Evolutionary conservation across 2,888 invertebrate genomes (phyloP).

Genomic region (Polietes domitor): DNA sequence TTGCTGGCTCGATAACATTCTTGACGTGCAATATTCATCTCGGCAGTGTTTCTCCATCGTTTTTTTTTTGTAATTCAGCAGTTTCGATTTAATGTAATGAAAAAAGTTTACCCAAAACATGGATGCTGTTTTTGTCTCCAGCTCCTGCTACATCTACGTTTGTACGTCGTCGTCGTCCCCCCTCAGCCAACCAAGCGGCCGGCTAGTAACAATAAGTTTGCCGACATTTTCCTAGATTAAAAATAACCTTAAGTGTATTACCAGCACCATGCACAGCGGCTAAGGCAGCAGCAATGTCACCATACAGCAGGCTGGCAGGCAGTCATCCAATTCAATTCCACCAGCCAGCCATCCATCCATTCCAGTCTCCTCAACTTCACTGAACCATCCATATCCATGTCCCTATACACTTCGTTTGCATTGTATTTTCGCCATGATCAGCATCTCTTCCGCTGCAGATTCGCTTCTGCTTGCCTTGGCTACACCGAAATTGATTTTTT

Average conservation of each 20-base stretch:
- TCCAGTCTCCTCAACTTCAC: background rate
- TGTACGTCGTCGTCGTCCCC: background rate
- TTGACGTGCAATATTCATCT: background rate
- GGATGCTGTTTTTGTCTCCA: conserved; percentile 21
- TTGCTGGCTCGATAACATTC: background rate
- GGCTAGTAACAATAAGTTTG: conserved; percentile 24
- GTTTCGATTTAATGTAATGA: conserved; percentile 50
- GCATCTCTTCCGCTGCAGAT: background rate
- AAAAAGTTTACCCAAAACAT: conserved; percentile 59
- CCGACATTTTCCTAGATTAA: conserved; percentile 51
- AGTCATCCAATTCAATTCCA: conserved; percentile 33
- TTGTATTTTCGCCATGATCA: background rate
- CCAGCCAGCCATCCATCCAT: conserved; percentile 27
- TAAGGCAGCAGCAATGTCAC: background rate
- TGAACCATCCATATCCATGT: background rate
- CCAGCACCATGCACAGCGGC: conserved; percentile 27
- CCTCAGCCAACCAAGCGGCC: background rate
- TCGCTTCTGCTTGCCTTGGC: background rate
- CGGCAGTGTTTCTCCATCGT: no score
- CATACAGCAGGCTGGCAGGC: background rate
- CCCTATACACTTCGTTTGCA: background rate
- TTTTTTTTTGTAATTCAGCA: background rate
- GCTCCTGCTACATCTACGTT: background rate
- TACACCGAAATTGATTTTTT: conserved; percentile 13
- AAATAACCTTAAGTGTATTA: conserved; percentile 64